These are phyloP conservation scores for Drosophila pseudotakahashii DNA, from an alignment of 2,888 invertebrate genomes.

Conservation along the genomic window DNA sequence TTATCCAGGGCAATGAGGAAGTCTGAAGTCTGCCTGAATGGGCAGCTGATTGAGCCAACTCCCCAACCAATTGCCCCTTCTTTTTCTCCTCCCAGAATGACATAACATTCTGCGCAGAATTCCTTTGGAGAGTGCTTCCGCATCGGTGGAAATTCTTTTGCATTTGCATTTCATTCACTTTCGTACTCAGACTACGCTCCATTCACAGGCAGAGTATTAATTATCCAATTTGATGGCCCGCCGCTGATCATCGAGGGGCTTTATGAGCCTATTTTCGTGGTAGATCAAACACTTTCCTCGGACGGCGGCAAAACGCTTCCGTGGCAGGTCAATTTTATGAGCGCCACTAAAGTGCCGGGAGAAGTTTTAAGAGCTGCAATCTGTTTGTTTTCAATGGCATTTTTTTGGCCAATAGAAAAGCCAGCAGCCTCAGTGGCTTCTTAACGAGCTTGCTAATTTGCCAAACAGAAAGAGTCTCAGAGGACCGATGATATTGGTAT, in stretches of 20 bases:
- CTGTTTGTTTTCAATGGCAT: conserved; percentile 79
- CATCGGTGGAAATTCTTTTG: conserved; percentile 27
- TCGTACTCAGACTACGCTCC: conserved; percentile 23
- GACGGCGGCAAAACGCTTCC: conserved; percentile 62
- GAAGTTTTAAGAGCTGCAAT: conserved; percentile 36
- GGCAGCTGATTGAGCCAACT: conserved; percentile 64
- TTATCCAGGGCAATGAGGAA: conserved; percentile 68
- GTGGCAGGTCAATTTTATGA: conserved; percentile 66
- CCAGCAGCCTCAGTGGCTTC: conserved; percentile 38
- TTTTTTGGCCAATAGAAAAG: conserved; percentile 59
- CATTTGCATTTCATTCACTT: conserved; percentile 29
- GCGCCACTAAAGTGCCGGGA: conserved; percentile 47
- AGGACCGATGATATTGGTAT: conserved; percentile 23
- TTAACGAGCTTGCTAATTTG: conserved; percentile 77
- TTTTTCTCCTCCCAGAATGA: conserved; percentile 9
- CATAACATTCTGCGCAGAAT: conserved; percentile 24
- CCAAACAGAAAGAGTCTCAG: conserved; percentile 62
- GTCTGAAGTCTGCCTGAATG: conserved; percentile 57
- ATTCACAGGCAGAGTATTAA: conserved; percentile 44
- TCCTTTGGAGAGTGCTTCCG: conserved; percentile 33
- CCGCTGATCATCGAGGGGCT: conserved; percentile 53
- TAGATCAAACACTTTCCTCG: conserved; percentile 72
- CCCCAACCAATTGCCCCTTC: background rate
- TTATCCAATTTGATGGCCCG: conserved; percentile 38
- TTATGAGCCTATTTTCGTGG: conserved; percentile 53